Base-by-base conservation (phyloP, 1,140 invertebrate genomes). In the Lordiphosa clarofinis region DNA sequence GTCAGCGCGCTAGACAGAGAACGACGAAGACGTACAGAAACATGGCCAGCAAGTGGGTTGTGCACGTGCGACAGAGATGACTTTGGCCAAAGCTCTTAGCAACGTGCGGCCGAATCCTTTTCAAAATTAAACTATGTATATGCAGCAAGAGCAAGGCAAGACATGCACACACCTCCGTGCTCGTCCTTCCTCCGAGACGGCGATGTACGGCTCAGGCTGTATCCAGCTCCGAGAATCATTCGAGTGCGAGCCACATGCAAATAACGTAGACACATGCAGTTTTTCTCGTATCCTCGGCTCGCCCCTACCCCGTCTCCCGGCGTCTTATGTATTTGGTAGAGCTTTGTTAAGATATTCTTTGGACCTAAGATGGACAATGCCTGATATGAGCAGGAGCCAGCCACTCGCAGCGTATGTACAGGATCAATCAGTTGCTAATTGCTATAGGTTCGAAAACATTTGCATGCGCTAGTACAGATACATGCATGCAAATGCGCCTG, bases 331-430 rank as follows among this genome's bases (percentile, higher is more conserved):
- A 82, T 60, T 84, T 42, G 78, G 44, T 58, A 46, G 58, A 84
- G 76, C 76, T 82, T 82, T 76, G 78, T 84, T 81, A 81, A 81
- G 76, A 81, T 82, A 81, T 82, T 81, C 76, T 72, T 81, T 81
- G 76, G 62, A 58, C 65, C 72, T 68, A 81, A 82, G 76, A 82
- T 71, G 78, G 57, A 75, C 66, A 58, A 75, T 55, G 76, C 54
- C 57, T 68, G 68, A 78, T 73, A 56, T 56, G 57, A 58, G 57
- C 37, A 7, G 15, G 8, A 56, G 56, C 42, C 35, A 48, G 58
- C 35, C 15, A 59, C 53, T 52, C 55, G 48, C 39, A 60, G 61
- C 67, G 65, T 72, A 73, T 73, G 63, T 82, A 74, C 75, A 75
- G 73, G 75, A 82, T 82, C 75, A 82, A 81, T 81, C 78, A 81